Base-by-base conservation (phyloP, 2,888 invertebrate species). In the Habroteleia sp. region DNA sequence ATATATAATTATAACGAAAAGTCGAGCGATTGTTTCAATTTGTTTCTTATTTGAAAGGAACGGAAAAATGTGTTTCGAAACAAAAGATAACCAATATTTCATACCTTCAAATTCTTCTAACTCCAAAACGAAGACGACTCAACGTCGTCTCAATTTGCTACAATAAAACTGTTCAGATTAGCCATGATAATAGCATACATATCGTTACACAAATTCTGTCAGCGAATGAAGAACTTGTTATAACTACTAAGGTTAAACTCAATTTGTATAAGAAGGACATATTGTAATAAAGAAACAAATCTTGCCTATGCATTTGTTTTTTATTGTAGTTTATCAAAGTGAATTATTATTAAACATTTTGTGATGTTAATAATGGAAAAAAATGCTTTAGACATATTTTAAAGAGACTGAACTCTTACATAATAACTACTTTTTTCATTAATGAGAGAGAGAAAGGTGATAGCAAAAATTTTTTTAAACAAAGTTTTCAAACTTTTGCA, bases 241-340 rank as follows among this genome's bases (percentile, higher is more conserved):
- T 80, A 83, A 80, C 81, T 56, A 74, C 68, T 82, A 87, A 85
- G 84, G 82, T 83, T 87, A 85, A 83, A 86, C 84, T 84, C 85
- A 85, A 86, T 87, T 87, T 87, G 87, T 87, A 87, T 84, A 84
- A 87, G 83, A 86, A 83, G 82, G 85, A 85, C 81, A 82, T 85
- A 85, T 86, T 87, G 83, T 86, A 87, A 87, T 87, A 84, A 86
- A 85, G 82, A 85, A 87, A 85, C 83, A 83, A 87, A 85, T 87
- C 87, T 87, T 87, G 84, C 83, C 83, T 84, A 83, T 13, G 74
- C 0, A 39, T 20, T 44, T 3, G 8, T 37, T 8, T 37, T 29
- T 10, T 3, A 20, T 20, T 2, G 4, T 20, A 3, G 4, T 20
- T 20, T 20, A n/a, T 7, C 27, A 27, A n/a, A n/a, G n/a, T n/a